Evolutionary conservation across 2,888 invertebrate genomes (phyloP).

Genomic region (Eudemis profundana): DNA sequence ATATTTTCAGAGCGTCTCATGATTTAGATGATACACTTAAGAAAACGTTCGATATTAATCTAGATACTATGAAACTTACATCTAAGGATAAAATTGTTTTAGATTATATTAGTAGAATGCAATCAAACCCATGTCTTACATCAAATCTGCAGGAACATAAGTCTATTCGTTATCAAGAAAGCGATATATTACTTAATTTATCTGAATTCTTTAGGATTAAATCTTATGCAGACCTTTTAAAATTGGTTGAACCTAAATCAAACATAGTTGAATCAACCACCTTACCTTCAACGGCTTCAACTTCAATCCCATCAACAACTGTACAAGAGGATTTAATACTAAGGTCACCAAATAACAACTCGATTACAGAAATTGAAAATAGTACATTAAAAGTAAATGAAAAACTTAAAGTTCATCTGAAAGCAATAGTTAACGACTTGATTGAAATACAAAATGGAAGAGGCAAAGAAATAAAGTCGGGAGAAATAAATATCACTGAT

Average conservation of each 20-base stretch:
- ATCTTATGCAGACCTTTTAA: slow-evolving; percentile 69
- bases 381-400: slow-evolving; percentile 62
- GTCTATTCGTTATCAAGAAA: slow-evolving; percentile 58
- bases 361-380: slow-evolving; percentile 7
- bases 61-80: slow-evolving; percentile 58
- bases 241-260: slow-evolving; percentile 55
- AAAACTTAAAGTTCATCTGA: slow-evolving; percentile 72
- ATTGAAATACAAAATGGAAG: slow-evolving; percentile 65
- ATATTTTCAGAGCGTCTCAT: slow-evolving; percentile 53
- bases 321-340: slow-evolving; percentile 26
- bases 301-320: slow-evolving; percentile 41
- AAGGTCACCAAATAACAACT: not conserved
- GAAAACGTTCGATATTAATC: slow-evolving; percentile 58
- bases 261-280: no score
- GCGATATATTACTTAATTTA: slow-evolving; percentile 69
- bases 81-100: slow-evolving; percentile 71
- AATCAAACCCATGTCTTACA: slow-evolving; percentile 63
- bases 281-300: slow-evolving; percentile 12
- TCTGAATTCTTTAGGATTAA: slow-evolving; percentile 75
- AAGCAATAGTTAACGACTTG: slow-evolving; percentile 70
- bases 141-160: slow-evolving; percentile 51
- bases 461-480: slow-evolving; percentile 53
- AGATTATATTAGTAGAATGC: slow-evolving; percentile 69
- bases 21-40: slow-evolving; percentile 57
- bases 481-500: slow-evolving; percentile 61